Percentiles rank a stretch among this genome's conserved stretches.
Evolutionary conservation across 2,113 vertebrate genomes (phyloP).

Genomic region (Ptyas mucosa): DNA sequence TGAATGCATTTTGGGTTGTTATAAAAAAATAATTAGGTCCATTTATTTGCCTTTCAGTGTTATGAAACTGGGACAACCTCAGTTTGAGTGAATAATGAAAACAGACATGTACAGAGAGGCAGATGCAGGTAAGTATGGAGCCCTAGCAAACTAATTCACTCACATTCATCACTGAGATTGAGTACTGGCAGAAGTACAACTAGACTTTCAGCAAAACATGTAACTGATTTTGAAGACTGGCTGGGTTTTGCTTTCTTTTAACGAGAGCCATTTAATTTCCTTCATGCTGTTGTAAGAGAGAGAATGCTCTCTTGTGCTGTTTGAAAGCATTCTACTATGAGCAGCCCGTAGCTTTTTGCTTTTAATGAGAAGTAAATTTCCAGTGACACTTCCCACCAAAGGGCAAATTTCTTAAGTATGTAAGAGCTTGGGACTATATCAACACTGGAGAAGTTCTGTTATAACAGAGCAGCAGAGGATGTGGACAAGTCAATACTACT

Average conservation of each 20-base stretch:
- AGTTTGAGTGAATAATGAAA: background rate
- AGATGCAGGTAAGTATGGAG: background rate
- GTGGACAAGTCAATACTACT: background rate
- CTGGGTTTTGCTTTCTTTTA: background rate
- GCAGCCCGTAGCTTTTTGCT: fast-evolving
- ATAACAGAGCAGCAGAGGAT: background rate
- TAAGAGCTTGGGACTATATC: fast-evolving
- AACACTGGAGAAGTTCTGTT: background rate
- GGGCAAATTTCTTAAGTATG: slow-evolving; percentile 12
- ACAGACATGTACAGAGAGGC: background rate
- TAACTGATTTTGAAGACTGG: background rate
- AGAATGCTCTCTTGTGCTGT: fast-evolving
- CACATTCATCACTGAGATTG: background rate
- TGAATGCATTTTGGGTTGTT: background rate
- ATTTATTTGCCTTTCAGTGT: background rate
- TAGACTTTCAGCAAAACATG: background rate
- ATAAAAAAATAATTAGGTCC: background rate
- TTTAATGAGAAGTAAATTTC: slow-evolving; percentile 37
- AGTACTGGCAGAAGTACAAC: background rate
- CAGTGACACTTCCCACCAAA: background rate
- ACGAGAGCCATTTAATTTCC: background rate
- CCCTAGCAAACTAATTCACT: background rate
- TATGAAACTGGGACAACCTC: background rate
- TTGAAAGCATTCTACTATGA: background rate
- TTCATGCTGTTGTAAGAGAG: fast-evolving